Base-by-base conservation (phyloP, 2,797 vertebrate species). In the Distichodus sexfasciatus region DNA sequence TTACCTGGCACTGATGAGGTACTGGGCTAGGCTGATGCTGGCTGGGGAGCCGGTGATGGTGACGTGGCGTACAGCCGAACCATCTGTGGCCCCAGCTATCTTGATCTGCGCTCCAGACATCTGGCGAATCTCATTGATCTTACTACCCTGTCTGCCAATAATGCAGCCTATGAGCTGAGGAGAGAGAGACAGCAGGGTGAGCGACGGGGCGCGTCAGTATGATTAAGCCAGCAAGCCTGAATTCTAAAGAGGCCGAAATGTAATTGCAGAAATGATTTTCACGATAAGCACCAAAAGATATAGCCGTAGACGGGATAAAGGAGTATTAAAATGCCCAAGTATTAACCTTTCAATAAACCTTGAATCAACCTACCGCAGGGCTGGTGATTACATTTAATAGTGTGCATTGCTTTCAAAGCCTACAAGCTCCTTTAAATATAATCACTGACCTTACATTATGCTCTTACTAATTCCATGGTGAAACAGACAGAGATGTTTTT, bases 61-160 rank as follows among this genome's bases (percentile, higher is more conserved):
- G 87, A 97, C 91, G 88, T 95, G 94, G 83, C 95, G 93, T 84
- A 95, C 91, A 79, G 92, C 90, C 31, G 94, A 95, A 81, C 94
- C 95, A 90, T 97, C 95, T 87, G 91, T 93, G 81, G 94, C 93
- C 68, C 94, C 96, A 85, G 94, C 94, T 86, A 97, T 97, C 91
- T 96, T 97, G 90, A 97, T 96, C 91, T 96, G 95, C 47, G 95
- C 95, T 86, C 95, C 94, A 77, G 95, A 97, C 90, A 96, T 94
- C 90, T 97, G 95, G 79, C 95, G 94, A 82, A 97, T 97, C 91
- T 97, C 95, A 91, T 96, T 96, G 91, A 97, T 97, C 91, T 96
- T 96, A 84, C 92, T 96, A 89, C 95, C 95, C 93, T 97, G 95
- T 91, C 95, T 91, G 87, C 95, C 95, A 92, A 97, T 97, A 91